Evolutionary conservation across 2,888 invertebrate species (phyloP), one percentile per base, ranked within the genome.

Genomic region (Sminthurinus aureus): DNA sequence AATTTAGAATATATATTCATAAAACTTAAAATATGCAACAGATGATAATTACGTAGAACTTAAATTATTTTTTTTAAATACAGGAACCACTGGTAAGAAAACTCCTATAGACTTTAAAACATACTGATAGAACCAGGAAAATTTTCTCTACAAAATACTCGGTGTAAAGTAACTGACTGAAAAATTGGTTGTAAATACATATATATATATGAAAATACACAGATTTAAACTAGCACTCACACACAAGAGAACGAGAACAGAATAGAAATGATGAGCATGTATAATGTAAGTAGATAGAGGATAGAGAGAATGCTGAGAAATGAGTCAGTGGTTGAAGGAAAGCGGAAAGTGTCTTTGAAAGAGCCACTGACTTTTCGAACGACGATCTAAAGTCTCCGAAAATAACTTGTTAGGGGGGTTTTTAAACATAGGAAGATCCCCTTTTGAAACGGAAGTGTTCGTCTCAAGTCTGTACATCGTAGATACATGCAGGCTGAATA

Each of bases 351-450:
- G 80, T 80, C 80, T 80, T 80, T 80, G 80, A 38, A 38, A 38
- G 38, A 80, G 80, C 80, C 80, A 80, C 80, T 80, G 80, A 80
- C 80, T 80, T 80, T 80, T 80, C 71, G 80, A 80, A 80, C 71
- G 80, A 80, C 80, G 80, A 80, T 80, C 71, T 80, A 69, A 80
- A 80, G 71, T 80, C 71, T 80, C 80, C 80, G 80, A 80, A 80
- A 80, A 80, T 80, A 80, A 80, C 80, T 80, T 80, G 71, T 80
- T 80, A 80, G 80, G 80, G 80, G 80, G 80, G 80, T 80, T 64
- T 67, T 67, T 69, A 79, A 13, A 71, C 13, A 24, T 20, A 67
- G 67, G 22, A 67, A 67, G 24, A 66, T n/a, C 80, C 80, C 80
- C 80, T 80, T 80, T 69, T 80, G 51, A 80, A 80, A 80, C 80